Evolutionary conservation across 2,888 invertebrate genomes (phyloP).

Genomic region (Xanthia togata): DNA sequence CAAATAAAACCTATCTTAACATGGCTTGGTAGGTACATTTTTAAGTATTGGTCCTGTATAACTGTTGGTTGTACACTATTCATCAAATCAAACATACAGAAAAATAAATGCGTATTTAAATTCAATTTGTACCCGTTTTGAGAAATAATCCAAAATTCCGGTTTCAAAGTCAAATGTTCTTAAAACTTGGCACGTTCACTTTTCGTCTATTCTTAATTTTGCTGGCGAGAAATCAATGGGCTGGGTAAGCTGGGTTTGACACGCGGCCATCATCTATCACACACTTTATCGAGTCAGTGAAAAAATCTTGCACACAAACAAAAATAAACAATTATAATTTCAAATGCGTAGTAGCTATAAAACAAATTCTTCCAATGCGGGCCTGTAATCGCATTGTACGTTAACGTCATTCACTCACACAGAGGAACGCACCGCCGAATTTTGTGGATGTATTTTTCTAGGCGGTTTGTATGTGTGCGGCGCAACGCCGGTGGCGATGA

Average conservation of each 20-base stretch:
- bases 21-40: background rate
- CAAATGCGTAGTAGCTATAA: slow-evolving; percentile 60
- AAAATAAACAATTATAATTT: slow-evolving; percentile 34
- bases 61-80: slow-evolving; percentile 12
- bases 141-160: slow-evolving; percentile 43
- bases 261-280: slow-evolving; percentile 25
- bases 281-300: slow-evolving; percentile 29
- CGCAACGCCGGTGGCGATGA: slow-evolving; percentile 77
- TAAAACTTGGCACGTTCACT: slow-evolving; percentile 55
- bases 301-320: slow-evolving; percentile 19
- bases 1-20: slow-evolving; percentile 7
- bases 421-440: slow-evolving; percentile 82
- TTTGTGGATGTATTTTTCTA: slow-evolving; percentile 89
- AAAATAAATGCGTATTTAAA: slow-evolving; percentile 8
- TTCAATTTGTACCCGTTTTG: slow-evolving; percentile 43
- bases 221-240: slow-evolving; percentile 59
- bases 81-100: slow-evolving; percentile 3
- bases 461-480: slow-evolving; percentile 81
- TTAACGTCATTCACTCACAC: slow-evolving; percentile 90
- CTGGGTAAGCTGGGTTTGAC: slow-evolving; percentile 30
- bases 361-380: slow-evolving; percentile 76
- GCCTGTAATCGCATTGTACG: slow-evolving; percentile 89
- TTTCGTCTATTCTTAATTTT: slow-evolving; percentile 58
- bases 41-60: slow-evolving; percentile 7
- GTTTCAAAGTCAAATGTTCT: slow-evolving; percentile 38